Evolutionary conservation across 1,140 invertebrate species (phyloP).

Genomic region (Macrobrachium rosenbergii): DNA sequence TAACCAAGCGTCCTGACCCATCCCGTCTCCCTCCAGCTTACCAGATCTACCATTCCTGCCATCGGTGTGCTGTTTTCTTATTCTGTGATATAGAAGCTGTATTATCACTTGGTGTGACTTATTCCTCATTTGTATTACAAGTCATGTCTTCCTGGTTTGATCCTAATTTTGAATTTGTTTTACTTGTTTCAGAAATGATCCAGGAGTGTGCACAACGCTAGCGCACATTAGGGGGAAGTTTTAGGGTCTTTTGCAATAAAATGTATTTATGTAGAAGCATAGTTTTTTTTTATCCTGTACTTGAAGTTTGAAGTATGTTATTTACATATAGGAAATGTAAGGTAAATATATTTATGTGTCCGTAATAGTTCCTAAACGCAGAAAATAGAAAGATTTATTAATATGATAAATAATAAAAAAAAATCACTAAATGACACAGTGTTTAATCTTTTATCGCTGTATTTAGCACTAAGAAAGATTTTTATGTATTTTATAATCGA

Average conservation of each 20-base stretch:
- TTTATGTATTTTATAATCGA: too few species aligned
- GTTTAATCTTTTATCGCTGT: too few species aligned
- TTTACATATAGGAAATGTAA: too few species aligned
- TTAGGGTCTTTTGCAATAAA: constrained; percentile 28
- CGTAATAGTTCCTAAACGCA: too few species aligned
- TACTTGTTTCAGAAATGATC: constrained; percentile 50
- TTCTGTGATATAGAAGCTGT: constrained; percentile 44
- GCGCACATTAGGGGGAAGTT: constrained; percentile 36
- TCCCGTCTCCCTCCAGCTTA: constrained; percentile 1
- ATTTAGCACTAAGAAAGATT: too few species aligned
- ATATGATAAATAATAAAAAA: too few species aligned
- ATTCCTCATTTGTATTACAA: too few species aligned
- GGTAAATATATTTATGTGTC: too few species aligned
- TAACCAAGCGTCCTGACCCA: background rate
- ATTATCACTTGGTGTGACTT: background rate
- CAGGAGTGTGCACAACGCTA: constrained; percentile 28
- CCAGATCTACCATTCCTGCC: constrained; percentile 29
- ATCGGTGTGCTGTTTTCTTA: constrained; percentile 30
- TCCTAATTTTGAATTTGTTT: constrained; percentile 41
- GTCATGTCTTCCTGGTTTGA: constrained; percentile 8
- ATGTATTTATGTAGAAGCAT: constrained; percentile 45
- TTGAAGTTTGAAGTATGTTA: background rate
- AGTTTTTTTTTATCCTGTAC: constrained; percentile 7
- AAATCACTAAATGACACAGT: too few species aligned
- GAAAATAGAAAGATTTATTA: too few species aligned